A percentile compares a stretch with the other conserved stretches of the same genome.
Conservation (phyloP, 2,113 vertebrate genomes). For the Caracal caracal region DNA sequence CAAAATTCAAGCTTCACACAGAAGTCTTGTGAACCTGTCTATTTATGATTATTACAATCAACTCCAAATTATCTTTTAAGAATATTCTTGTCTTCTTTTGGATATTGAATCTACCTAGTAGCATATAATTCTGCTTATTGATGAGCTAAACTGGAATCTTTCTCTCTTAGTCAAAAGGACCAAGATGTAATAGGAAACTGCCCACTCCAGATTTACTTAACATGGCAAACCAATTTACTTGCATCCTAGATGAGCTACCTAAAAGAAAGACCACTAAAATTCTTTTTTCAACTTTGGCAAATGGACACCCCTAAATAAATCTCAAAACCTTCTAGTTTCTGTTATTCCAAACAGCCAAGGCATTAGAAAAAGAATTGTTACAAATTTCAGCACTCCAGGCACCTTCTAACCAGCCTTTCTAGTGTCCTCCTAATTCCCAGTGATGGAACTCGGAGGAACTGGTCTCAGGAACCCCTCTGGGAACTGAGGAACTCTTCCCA, state of each 20-base stretch:
- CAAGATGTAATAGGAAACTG: background rate
- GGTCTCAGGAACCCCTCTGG: background rate
- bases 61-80: background rate
- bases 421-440: background rate
- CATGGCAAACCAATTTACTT: background rate
- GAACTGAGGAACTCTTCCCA: background rate
- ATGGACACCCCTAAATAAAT: background rate
- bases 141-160: background rate
- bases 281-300: background rate
- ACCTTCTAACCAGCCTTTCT: background rate
- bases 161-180: background rate
- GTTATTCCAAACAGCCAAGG: background rate
- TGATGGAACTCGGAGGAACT: background rate
- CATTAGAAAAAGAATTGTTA: background rate
- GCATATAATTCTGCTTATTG: background rate
- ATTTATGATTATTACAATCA: background rate
- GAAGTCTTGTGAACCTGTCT: background rate
- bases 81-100: background rate
- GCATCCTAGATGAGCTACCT: background rate
- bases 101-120: background rate
- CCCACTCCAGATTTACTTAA: background rate
- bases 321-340: background rate
- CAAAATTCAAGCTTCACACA: background rate
- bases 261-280: background rate
- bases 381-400: background rate